Percentiles rank a stretch among this genome's conserved stretches.
Evolutionary conservation across 2,113 vertebrate genomes (phyloP).

Genomic region (Pterocles orientalis): DNA sequence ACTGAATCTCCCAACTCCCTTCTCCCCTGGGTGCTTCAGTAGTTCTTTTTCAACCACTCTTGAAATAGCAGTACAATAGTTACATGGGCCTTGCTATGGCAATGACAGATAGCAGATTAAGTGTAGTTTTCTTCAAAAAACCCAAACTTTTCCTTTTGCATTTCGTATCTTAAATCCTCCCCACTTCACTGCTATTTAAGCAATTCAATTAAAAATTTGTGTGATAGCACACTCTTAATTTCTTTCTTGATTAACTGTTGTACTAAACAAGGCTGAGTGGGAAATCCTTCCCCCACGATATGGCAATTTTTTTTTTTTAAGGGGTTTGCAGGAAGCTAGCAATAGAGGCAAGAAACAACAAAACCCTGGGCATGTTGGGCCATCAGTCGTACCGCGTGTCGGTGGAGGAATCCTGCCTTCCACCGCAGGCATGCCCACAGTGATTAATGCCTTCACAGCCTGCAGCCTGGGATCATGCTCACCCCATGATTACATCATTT

Average conservation of each 20-base stretch:
- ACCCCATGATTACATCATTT: conserved; percentile 3
- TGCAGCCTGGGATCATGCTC: not conserved
- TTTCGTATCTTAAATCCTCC: not conserved
- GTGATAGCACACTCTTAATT: not conserved
- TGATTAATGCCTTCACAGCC: conserved; percentile 49
- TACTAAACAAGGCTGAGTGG: not conserved
- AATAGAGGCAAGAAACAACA: conserved; percentile 14
- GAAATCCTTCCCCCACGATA: not conserved
- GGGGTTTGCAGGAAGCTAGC: not conserved
- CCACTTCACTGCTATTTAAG: not conserved
- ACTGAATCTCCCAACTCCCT: not conserved
- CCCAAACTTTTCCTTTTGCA: not conserved
- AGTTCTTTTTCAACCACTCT: conserved; percentile 28
- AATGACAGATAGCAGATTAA: not conserved
- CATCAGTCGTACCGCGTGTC: not conserved
- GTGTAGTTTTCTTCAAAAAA: not conserved
- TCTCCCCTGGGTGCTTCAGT: conserved; percentile 21
- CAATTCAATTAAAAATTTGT: conserved; percentile 23
- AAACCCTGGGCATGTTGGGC: not conserved
- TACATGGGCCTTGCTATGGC: not conserved
- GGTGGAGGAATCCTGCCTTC: not conserved
- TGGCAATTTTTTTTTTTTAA: not conserved
- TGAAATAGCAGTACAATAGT: conserved; percentile 6
- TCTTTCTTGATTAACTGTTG: not conserved
- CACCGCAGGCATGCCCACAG: not conserved